A percentile compares a stretch with the other conserved stretches of the same genome.
Evolutionary conservation across 2,797 vertebrate genomes (phyloP).

Genomic region (Botia almorhae): DNA sequence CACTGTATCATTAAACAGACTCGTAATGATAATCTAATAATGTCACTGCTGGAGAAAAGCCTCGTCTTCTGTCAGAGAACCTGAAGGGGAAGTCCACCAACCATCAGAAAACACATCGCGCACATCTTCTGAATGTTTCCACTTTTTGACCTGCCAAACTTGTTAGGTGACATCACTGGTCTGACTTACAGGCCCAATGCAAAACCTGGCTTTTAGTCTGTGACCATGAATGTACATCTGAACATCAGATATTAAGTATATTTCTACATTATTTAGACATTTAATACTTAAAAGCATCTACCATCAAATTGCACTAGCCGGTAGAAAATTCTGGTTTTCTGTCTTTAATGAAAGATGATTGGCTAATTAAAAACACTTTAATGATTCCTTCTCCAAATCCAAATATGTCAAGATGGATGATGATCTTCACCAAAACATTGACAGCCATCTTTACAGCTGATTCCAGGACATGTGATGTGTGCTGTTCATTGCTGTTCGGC

Average conservation of each 20-base stretch:
- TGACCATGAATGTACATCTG: too few relatives aligned
- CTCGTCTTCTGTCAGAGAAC: background rate
- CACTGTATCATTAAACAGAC: background rate
- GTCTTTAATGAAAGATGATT: too few relatives aligned
- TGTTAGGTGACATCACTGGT: background rate
- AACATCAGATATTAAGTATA: too few relatives aligned
- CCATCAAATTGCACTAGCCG: too few relatives aligned
- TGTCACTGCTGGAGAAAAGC: background rate
- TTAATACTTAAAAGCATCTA: too few relatives aligned
- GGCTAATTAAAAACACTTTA: too few relatives aligned
- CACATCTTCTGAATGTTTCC: background rate
- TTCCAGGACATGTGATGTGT: background rate
- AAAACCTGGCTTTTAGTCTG: background rate
- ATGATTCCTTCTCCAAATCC: too few relatives aligned
- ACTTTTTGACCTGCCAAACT: constrained; percentile 1
- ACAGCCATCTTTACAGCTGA: too few relatives aligned
- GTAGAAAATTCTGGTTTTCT: too few relatives aligned
- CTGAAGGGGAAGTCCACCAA: constrained; percentile 18
- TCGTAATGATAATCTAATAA: background rate
- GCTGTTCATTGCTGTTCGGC: background rate
- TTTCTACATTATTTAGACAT: too few relatives aligned
- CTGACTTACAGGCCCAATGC: background rate
- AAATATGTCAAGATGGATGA: too few relatives aligned
- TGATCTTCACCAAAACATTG: too few relatives aligned
- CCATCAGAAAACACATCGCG: background rate